These are phyloP conservation scores for Candoia aspera DNA, from an alignment of 2,113 vertebrate genomes.

Conservation along the genomic window DNA sequence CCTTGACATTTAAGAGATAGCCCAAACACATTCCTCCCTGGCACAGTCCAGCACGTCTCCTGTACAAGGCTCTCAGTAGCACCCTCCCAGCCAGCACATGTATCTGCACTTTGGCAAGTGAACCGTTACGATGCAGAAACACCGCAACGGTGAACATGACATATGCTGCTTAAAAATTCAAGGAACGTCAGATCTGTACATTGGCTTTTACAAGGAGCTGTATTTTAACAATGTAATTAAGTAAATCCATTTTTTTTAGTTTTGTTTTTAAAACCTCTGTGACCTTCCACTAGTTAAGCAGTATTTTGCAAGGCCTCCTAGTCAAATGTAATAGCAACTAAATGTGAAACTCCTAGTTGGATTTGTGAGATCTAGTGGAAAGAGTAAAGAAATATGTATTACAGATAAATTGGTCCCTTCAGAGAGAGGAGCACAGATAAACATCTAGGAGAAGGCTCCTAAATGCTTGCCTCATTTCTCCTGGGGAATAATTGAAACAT, in stretches of 20 bases:
- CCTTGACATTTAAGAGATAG: too few relatives aligned
- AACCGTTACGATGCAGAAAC: too few relatives aligned
- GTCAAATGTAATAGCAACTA: constrained; percentile 40
- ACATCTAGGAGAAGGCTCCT: constrained; percentile 49
- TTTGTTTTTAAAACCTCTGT: constrained; percentile 41
- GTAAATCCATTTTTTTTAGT: constrained; percentile 18
- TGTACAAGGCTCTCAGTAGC: too few relatives aligned
- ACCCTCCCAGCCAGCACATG: too few relatives aligned
- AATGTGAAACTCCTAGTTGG: constrained; percentile 45
- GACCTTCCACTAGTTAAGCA: constrained; percentile 39
- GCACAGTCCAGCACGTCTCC: too few relatives aligned
- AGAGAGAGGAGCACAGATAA: constrained; percentile 53
- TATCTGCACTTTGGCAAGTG: too few relatives aligned
- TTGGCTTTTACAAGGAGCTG: constrained; percentile 45
- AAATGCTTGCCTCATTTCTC: constrained; percentile 48
- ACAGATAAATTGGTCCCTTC: constrained; percentile 52
- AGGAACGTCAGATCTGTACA: background rate
- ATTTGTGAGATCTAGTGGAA: constrained; percentile 66
- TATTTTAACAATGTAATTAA: constrained; percentile 48
- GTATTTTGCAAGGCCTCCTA: constrained; percentile 14
- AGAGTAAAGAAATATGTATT: constrained; percentile 56
- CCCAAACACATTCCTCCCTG: too few relatives aligned
- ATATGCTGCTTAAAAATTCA: constrained; percentile 53
- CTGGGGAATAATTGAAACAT: constrained; percentile 50
- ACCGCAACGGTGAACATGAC: too few relatives aligned